Percentiles rank a stretch among this genome's conserved stretches.
Evolutionary conservation across 2,797 vertebrate species (phyloP).

Genomic region (Novumbra hubbsi): DNA sequence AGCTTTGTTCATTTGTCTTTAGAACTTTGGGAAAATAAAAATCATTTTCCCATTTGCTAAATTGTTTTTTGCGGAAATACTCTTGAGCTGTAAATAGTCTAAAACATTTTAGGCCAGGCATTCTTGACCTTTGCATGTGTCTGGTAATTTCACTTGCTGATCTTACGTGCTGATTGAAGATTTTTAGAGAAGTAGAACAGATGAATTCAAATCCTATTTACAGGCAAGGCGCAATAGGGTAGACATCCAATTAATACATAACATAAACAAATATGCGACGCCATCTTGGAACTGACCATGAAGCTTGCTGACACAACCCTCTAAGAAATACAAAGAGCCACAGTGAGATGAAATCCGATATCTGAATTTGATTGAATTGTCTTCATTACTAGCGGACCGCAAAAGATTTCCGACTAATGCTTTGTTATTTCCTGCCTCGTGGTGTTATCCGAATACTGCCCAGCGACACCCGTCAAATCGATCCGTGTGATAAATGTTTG

Average conservation of each 20-base stretch:
- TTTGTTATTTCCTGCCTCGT: constrained; percentile 32
- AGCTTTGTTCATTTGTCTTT: background rate
- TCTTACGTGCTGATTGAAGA: background rate
- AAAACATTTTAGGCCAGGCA: background rate
- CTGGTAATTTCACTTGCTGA: background rate
- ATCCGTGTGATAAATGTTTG: constrained; percentile 69
- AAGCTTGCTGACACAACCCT: background rate
- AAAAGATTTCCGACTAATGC: background rate
- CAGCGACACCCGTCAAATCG: constrained; percentile 58
- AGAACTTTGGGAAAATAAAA: background rate
- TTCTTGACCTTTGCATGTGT: background rate
- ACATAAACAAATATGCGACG: background rate
- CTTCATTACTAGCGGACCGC: background rate
- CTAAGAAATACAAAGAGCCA: background rate
- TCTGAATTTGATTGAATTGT: background rate
- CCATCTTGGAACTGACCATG: background rate
- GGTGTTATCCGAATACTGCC: constrained; percentile 54
- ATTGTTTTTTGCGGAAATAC: background rate
- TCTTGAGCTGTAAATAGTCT: background rate
- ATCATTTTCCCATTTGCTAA: background rate
- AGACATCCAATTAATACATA: background rate
- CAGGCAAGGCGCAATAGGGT: background rate
- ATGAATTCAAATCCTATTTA: background rate
- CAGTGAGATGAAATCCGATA: background rate
- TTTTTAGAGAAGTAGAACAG: background rate